Evolutionary conservation across 2,888 invertebrate genomes (phyloP).

Genomic region (Calliopum simillimum): DNA sequence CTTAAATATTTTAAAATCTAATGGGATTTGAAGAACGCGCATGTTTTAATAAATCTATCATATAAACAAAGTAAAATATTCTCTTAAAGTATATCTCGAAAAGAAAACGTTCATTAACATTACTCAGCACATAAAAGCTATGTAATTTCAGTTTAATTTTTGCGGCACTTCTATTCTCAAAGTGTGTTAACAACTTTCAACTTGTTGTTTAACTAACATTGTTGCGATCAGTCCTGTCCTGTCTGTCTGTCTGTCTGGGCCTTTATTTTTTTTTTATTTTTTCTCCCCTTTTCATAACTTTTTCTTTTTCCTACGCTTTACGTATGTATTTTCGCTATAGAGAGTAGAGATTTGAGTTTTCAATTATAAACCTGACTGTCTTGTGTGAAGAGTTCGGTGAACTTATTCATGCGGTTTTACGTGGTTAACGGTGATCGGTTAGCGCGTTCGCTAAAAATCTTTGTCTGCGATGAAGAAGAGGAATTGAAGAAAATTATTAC

Average conservation of each 20-base stretch:
- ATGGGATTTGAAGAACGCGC: no score
- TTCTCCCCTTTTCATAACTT: neutral
- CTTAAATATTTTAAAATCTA: no score
- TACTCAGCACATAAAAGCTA: no score
- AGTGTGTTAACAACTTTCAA: conserved; percentile 35
- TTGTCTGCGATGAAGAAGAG: no score
- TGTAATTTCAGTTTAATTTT: neutral
- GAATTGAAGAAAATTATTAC: no score
- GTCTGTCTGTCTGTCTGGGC: neutral
- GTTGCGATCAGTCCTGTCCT: no score
- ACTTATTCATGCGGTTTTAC: neutral
- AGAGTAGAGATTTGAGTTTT: conserved; percentile 5
- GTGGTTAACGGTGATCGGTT: neutral
- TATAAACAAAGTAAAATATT: no score
- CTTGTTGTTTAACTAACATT: neutral
- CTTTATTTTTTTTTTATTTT: neutral
- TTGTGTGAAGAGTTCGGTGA: conserved; percentile 5
- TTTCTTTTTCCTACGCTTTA: conserved; percentile 4
- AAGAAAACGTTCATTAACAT: no score
- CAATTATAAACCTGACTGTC: neutral
- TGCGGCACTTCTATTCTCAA: neutral
- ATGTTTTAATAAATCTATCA: no score
- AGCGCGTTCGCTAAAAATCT: neutral
- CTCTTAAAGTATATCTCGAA: no score
- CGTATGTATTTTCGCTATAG: neutral